Base-by-base conservation (phyloP, 2,797 vertebrate species). In the Sebastiscus albofasciatus region DNA sequence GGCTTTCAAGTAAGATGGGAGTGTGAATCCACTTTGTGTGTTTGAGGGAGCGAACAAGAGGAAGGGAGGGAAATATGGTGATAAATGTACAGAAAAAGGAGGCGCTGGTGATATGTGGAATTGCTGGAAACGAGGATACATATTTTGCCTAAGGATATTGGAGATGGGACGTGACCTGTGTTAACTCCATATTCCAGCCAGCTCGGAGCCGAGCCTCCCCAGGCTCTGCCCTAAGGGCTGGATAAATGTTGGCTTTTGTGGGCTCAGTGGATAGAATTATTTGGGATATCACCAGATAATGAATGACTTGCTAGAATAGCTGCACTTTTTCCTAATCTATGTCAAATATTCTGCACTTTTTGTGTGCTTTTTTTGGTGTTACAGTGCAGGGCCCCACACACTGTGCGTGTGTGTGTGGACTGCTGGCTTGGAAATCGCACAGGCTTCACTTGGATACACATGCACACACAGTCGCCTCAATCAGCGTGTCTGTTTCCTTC, bases 191-290 rank as follows among this genome's bases (percentile, higher is more conserved):
- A 87, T 83, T 82, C 59, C 81, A 87, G 72, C 62, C 58, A 68
- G 81, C 77, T 87, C 78, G 34, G 69, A 91, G 85, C 59, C 76
- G 78, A 77, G 49, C 68, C 69, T 76, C 86, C 90, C 71, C 62
- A 66, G 88, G 92, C 82, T 82, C 60, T 82, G 69, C 88, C 90
- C 89, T 72, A 7, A 83, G 84, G 92, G 77, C 80, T 85, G 84
- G 87, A 94, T 89, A 93, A 93, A 93, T 92, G 89, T 88, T 87
- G 85, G 84, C 75, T 90, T 92, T 90, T 86, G 79, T 86, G 89
- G 76, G 85, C 88, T 89, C 85, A 77, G 76, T 75, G 80, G 71
- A 87, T 83, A 84, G 66, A 90, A 91, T 85, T 87, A 87, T 88
- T 85, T 70, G 29, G 71, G 71, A 78, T 66, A 90, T 88, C 76